Evolutionary conservation across 2,113 vertebrate genomes (phyloP), one percentile per base, ranked within the genome.

Genomic region (Cephalopterus ornatus): DNA sequence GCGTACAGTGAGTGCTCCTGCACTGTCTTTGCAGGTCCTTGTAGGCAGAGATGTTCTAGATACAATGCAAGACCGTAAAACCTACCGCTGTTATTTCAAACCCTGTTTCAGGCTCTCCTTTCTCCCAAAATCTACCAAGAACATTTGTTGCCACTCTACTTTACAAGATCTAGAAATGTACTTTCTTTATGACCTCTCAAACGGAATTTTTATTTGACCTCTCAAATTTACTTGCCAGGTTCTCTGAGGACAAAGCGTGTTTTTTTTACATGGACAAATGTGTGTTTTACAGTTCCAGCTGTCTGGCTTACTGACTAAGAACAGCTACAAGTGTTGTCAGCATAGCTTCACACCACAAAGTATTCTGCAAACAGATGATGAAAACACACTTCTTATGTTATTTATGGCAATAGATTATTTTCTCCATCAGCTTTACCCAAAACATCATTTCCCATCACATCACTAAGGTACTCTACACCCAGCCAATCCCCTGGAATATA

Each of bases 241-340:
- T 70, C 37, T 44, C 2, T 49, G 42, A 16, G 28, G 35, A 42
- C 42, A 86, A 74, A 75, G 20, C 8, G 47, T 0, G 2, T 20
- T 2, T 20, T 5, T 24, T 61, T 73, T 53, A 33, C 12, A 77
- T 26, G n/a, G 23, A 59, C 58, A 35, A 59, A 59, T 0, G 3
- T 24, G 5, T 18, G 5, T 27, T 65, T 76, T 53, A 33, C 12
- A 84, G 12, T 50, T 72, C 33, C 28, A 88, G 3, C 6, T 0
- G 0, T 12, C 80, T 66, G 22, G 33, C 5, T 75, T 21, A 35
- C 9, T 0, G 0, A 59, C 47, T 78, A 41, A 65, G 14, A 90
- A 58, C 27, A 76, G 39, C 56, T 74, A 42, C 61, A 59, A 82
- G 12, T 14, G 42, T 37, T 85, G n/a, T 52, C 37, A 80, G 52